phyloP scores from a whole-genome alignment of 2,888 invertebrate species.

The Macaria liturata region DNA sequence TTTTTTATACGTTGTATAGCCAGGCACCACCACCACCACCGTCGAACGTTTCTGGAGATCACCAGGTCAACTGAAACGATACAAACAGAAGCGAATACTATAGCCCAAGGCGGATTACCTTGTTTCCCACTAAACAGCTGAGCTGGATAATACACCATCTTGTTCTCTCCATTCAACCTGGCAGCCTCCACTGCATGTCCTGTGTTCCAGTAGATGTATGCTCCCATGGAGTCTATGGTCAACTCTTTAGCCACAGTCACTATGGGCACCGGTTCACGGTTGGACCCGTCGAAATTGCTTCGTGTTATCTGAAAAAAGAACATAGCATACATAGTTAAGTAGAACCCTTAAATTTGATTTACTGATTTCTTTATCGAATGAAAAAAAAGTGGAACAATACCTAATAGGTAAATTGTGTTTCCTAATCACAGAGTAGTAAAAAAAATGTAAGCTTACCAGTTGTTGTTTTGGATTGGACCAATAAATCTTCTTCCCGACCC shows the following conservation, averaged over 20 bases:
- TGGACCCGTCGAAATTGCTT: conserved; percentile 87
- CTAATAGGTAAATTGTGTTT: no score
- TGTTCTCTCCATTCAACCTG: conserved; percentile 90
- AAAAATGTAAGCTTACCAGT: conserved; percentile 82
- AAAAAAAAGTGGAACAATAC: no score
- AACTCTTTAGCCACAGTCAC: conserved; percentile 91
- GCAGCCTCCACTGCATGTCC: conserved; percentile 92
- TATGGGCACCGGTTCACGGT: conserved; percentile 90
- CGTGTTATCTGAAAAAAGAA: conserved; percentile 84
- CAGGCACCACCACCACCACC: no score
- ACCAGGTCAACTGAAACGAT: no score
- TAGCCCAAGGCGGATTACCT: conserved; percentile 62
- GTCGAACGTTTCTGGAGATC: no score
- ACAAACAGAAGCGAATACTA: no score
- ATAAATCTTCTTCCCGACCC: conserved; percentile 94
- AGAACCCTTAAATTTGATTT: no score
- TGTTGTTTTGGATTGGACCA: conserved; percentile 95
- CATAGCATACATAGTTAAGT: no score
- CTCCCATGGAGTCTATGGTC: conserved; percentile 91
- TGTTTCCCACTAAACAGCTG: conserved; percentile 91
- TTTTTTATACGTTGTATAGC: no score
- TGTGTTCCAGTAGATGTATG: conserved; percentile 95
- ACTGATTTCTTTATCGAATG: no score
- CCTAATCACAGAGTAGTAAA: no score
- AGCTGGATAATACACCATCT: conserved; percentile 88